These are phyloP conservation scores for Cephus spinipes DNA, from an alignment of 2,888 invertebrate genomes.

Conservation along the genomic window DNA sequence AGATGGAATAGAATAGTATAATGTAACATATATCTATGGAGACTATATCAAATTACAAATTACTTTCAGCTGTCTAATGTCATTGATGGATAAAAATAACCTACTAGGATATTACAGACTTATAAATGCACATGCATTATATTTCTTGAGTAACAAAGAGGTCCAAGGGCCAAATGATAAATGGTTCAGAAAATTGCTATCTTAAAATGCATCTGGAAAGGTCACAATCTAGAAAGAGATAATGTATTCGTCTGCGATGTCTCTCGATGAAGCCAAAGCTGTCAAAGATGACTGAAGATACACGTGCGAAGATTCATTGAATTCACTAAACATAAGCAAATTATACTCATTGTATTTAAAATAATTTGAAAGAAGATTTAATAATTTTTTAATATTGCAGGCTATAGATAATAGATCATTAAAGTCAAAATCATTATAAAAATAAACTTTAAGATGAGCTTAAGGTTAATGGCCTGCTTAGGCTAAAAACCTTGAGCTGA, in stretches of 20 bases:
- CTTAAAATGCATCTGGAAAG: background rate
- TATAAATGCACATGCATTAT: slow-evolving; percentile 19
- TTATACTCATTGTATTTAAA: background rate
- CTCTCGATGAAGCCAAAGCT: background rate
- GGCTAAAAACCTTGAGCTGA: background rate
- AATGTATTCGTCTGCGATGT: background rate
- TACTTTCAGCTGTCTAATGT: slow-evolving; percentile 9
- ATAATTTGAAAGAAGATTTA: background rate
- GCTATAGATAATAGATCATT: background rate
- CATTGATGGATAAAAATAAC: slow-evolving; percentile 18
- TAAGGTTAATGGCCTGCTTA: background rate
- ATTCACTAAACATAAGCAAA: no score
- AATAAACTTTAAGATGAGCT: background rate
- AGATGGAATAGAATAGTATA: background rate
- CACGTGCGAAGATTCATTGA: background rate
- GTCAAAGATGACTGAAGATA: background rate
- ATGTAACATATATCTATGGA: background rate
- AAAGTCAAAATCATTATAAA: background rate
- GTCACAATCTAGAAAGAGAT: background rate
- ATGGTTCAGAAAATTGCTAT: background rate
- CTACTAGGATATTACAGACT: slow-evolving; percentile 12
- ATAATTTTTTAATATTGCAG: background rate
- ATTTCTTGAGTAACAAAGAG: background rate
- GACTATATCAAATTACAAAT: background rate
- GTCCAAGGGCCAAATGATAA: background rate